Percentiles rank a stretch among this genome's conserved stretches.
Conservation (phyloP, 2,888 invertebrate genomes). For the Oligia strigilis region DNA sequence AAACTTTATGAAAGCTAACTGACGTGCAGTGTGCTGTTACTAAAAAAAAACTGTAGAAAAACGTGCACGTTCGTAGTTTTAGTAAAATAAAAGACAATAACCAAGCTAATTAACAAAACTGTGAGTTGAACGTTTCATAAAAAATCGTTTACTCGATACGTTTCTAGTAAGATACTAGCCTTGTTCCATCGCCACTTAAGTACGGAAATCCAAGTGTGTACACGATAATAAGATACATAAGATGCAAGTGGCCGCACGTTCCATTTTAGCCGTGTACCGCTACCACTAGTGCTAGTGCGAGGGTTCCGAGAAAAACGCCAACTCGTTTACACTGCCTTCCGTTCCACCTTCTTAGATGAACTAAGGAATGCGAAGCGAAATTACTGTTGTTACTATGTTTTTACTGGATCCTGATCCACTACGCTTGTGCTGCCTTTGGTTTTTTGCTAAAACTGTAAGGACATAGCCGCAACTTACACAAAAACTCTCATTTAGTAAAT, state of each 20-base stretch:
- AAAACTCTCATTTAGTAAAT: constrained; percentile 8
- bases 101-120: not conserved
- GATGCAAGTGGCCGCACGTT: constrained; percentile 59
- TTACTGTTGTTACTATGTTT: constrained; percentile 65
- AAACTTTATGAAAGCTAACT: constrained; percentile 58
- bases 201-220: constrained; percentile 51
- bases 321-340: constrained; percentile 67
- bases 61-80: constrained; percentile 4
- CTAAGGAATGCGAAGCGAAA: constrained; percentile 68
- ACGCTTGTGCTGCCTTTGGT: constrained; percentile 35
- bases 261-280: constrained; percentile 62
- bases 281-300: constrained; percentile 45
- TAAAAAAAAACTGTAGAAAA: constrained; percentile 31
- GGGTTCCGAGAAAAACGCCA: constrained; percentile 71
- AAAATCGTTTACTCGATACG: not conserved
- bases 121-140: not conserved
- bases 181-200: constrained; percentile 37
- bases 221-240: constrained; percentile 53
- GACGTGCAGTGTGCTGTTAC: constrained; percentile 21
- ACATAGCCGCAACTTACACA: constrained; percentile 9
- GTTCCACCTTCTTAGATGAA: constrained; percentile 70
- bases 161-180: constrained; percentile 41
- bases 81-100: constrained; percentile 1
- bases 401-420: constrained; percentile 49
- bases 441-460: constrained; percentile 41